Percentiles rank a stretch among this genome's conserved stretches.
Evolutionary conservation across 2,797 vertebrate genomes (phyloP).

Genomic region (Ateles fusciceps): DNA sequence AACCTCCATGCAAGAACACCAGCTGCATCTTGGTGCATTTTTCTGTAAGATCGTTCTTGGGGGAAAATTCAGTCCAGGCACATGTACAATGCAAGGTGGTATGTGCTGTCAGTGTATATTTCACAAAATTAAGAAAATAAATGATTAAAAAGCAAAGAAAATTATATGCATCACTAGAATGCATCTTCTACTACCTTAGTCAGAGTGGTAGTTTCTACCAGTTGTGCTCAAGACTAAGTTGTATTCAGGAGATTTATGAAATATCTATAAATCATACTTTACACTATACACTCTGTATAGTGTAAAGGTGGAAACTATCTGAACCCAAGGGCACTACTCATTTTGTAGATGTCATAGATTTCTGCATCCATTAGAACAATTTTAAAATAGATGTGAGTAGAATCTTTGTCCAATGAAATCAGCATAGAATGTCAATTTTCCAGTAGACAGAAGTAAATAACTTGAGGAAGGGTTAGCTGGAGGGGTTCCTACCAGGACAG

Average conservation of each 20-base stretch:
- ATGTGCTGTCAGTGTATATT: background rate
- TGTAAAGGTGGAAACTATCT: background rate
- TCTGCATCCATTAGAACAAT: background rate
- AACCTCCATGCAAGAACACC: background rate
- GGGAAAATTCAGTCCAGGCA: background rate
- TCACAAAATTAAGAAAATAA: background rate
- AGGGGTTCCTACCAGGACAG: background rate
- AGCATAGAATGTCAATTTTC: background rate
- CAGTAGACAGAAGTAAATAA: background rate
- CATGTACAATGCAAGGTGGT: background rate
- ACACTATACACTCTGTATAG: background rate
- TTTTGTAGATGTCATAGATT: background rate
- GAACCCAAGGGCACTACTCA: background rate
- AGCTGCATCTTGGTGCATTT: background rate
- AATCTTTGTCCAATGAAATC: background rate
- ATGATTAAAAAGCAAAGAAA: background rate
- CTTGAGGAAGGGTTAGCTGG: background rate
- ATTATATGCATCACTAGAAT: background rate
- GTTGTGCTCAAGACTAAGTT: background rate
- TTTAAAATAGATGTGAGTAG: background rate
- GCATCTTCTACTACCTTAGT: background rate
- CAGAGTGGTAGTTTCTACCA: background rate
- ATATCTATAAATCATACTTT: background rate
- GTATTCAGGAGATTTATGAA: background rate
- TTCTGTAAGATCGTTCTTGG: background rate